Evolutionary conservation across 1,140 invertebrate genomes (phyloP), one percentile per base, ranked within the genome.

Genomic region (Zaprionus kolodkinae): DNA sequence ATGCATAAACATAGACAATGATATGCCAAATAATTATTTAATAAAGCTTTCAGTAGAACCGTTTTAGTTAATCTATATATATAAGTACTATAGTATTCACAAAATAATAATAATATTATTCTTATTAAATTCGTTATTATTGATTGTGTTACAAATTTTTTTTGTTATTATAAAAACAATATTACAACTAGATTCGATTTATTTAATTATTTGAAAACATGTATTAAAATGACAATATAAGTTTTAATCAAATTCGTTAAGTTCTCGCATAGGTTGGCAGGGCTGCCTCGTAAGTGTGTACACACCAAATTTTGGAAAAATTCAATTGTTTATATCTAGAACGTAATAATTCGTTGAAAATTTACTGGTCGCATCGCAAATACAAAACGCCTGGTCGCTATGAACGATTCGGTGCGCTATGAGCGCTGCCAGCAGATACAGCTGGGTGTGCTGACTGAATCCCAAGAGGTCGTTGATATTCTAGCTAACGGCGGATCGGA

Each of bases 401-500:
- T 91, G 88, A 91, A 88, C 73, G 81, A 91, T 72, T 91, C 88
- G 62, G 88, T 91, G 66, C 88, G 83, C 60, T 91, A 76, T 45
- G 88, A 91, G 65, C 83, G 83, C 69, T 69, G 83, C 50, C 78
- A 89, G 63, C 81, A 81, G 40, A 81, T 91, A 54, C 87, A 91
- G 75, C 72, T 91, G 66, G 84, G 78, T 48, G 74, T 76, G 55
- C 66, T 80, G 7, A 61, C 7, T 61, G 80, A 88, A 61, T 88
- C 81, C 61, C 79, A 79, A 33, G 72, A 70, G 33, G 55, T 68
- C 40, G 30, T 63, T 21, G 54, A 57, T 66, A 48, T 57, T 7
- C 38, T 56, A 35, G 9, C 36, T 1, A 56, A 57, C 30, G 48
- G 57, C 38, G 63, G 59, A n/a, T n/a, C 45, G 12, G 77, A 80